A percentile compares a stretch with the other conserved stretches of the same genome.
phyloP scores from a whole-genome alignment of 2,113 vertebrate genomes.

The Vulpes ferrilata region DNA sequence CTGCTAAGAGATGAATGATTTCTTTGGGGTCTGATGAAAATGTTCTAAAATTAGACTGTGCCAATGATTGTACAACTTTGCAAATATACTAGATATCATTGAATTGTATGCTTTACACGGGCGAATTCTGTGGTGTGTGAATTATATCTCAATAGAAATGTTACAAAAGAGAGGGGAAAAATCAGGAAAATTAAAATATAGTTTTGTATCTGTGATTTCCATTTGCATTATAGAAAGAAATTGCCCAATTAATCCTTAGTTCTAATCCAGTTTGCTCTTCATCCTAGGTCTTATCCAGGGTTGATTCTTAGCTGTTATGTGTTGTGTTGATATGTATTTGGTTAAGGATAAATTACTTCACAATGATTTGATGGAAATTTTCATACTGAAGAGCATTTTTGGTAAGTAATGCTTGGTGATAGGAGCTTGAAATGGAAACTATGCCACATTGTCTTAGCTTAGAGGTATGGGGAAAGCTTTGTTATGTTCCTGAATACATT shows the following conservation, averaged over 20 bases:
- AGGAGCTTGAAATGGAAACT: constrained; percentile 56
- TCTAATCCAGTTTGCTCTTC: neutral
- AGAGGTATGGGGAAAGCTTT: neutral
- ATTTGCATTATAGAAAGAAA: neutral
- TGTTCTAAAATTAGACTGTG: neutral
- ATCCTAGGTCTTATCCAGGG: neutral
- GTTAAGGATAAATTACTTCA: constrained; percentile 47
- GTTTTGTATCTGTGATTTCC: neutral
- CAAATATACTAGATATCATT: neutral
- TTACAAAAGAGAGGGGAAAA: neutral
- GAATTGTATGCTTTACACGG: too few species aligned
- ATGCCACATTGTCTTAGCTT: neutral
- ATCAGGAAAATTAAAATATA: neutral
- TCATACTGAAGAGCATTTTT: neutral
- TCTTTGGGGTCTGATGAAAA: neutral
- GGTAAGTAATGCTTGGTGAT: constrained; percentile 25
- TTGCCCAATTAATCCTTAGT: fast-evolving
- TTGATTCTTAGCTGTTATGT: neutral
- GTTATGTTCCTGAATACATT: neutral
- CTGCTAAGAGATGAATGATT: neutral
- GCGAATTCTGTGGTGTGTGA: neutral
- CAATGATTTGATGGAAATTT: neutral
- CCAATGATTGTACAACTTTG: neutral
- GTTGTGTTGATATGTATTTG: neutral
- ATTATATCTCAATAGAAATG: neutral